Evolutionary conservation across 1,140 invertebrate species (phyloP).

Genomic region (Sycobia sp.): DNA sequence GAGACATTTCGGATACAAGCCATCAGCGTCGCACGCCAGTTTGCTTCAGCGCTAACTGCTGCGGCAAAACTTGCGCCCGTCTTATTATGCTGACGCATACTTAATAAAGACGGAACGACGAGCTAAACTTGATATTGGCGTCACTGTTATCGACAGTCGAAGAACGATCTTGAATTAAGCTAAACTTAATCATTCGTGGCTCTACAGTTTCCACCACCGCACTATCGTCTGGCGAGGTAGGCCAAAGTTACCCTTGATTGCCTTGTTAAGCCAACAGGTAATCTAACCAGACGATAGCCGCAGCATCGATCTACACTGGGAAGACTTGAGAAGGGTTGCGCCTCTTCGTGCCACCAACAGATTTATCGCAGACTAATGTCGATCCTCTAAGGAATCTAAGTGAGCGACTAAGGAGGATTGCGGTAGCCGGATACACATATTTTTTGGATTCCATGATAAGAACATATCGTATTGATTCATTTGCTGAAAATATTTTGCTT

Average conservation of each 20-base stretch:
- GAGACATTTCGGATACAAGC: too few relatives aligned
- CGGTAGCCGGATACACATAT: too few relatives aligned
- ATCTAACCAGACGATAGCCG: constrained; percentile 33
- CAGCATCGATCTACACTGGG: constrained; percentile 47
- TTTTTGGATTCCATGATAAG: too few relatives aligned
- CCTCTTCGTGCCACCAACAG: constrained; percentile 37
- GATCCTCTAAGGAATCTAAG: constrained; percentile 7
- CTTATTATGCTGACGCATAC: too few relatives aligned
- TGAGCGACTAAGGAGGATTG: neutral
- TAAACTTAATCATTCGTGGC: too few relatives aligned
- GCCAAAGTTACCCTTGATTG: constrained; percentile 54
- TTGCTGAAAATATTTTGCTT: too few relatives aligned
- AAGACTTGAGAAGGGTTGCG: constrained; percentile 46
- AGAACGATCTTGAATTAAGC: constrained; percentile 54
- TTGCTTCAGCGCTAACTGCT: too few relatives aligned
- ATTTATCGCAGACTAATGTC: constrained; percentile 41
- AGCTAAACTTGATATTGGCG: constrained; percentile 28
- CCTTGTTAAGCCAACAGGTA: constrained; percentile 52
- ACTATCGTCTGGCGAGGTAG: constrained; percentile 39
- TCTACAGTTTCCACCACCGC: too few relatives aligned
- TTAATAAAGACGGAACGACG: constrained; percentile 5
- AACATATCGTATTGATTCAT: too few relatives aligned
- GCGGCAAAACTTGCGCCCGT: too few relatives aligned
- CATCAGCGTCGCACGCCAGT: too few relatives aligned
- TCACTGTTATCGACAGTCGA: constrained; percentile 46